Base-by-base conservation (phyloP, 2,113 vertebrate species). In the Thamnaconus septentrionalis region DNA sequence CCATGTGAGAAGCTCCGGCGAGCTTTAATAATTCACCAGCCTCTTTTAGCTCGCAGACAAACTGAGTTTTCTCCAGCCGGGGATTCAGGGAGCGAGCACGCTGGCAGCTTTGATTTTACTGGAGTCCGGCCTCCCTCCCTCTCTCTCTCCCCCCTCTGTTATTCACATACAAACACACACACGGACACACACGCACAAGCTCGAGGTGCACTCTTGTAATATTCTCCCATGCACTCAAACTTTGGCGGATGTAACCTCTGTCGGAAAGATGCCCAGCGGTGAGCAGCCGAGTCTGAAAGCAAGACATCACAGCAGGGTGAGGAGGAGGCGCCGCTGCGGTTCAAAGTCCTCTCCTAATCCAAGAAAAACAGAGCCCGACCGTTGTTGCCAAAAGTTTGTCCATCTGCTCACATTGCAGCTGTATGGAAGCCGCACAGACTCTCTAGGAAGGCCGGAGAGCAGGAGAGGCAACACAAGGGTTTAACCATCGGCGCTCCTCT, bases 1-100 rank as follows among this genome's bases (percentile, higher is more conserved):
- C 71, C 71, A 53, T 76, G 76, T 86, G 65, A 77, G 64, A 75
- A 76, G 80, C 76, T 84, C 81, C 83, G 78, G 79, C 74, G 59
- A 82, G 72, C 74, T 82, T 87, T 86, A 81, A 89, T 86, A 89
- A 86, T 87, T 89, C 85, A 89, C 81, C 53, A 71, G 76, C 61
- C 69, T 84, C 73, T 82, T 84, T 88, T 78, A 79, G 78, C 84
- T 86, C 73, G 77, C 66, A 87, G 81, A 85, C 79, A 90, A 86
- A 89, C 83, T 69, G 72, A 73, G 75, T 81, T 88, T 79, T 82
- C 65, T 76, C 75, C 80, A 50, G 72, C 83, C 61, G 82, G 83
- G 82, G 62, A 84, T 73, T 75, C 56, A 59, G 62, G 71, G 71
- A 80, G 80, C 63, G 47, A 73, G 76, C 66, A 60, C 59, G 78